Percentiles rank a stretch among this genome's conserved stretches.
phyloP scores from a whole-genome alignment of 2,113 vertebrate species.

The Poeciliopsis occidentalis region DNA sequence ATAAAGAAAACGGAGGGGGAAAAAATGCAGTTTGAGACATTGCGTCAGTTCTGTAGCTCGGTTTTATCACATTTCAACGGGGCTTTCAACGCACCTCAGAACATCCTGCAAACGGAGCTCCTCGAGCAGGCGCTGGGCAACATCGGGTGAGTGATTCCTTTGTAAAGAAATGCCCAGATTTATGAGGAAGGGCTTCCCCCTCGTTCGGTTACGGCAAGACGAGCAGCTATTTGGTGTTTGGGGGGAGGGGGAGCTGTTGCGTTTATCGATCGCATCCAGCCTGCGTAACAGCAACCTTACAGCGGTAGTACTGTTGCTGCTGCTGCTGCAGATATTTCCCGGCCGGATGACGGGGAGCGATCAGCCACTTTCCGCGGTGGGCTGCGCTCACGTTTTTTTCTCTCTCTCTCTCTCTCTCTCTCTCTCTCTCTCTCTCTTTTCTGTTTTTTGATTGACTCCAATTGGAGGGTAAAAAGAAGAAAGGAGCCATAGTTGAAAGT shows the following conservation, averaged over 20 bases:
- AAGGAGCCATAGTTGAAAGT: too few relatives aligned
- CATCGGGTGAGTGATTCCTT: slow-evolving; percentile 90
- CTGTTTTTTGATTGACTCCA: too few relatives aligned
- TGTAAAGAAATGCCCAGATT: slow-evolving; percentile 69
- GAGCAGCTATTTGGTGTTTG: too few relatives aligned
- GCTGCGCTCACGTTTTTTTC: slow-evolving; percentile 3
- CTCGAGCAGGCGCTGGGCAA: slow-evolving; percentile 96
- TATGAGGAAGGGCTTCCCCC: too few relatives aligned
- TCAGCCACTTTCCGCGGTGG: slow-evolving; percentile 51
- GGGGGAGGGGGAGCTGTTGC: too few relatives aligned
- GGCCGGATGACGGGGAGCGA: slow-evolving; percentile 59
- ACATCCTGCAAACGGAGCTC: slow-evolving; percentile 98
- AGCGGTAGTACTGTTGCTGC: slow-evolving; percentile 44
- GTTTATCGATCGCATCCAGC: slow-evolving; percentile 73
- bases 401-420: too few relatives aligned
- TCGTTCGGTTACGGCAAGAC: too few relatives aligned
- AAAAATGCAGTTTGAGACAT: slow-evolving; percentile 99
- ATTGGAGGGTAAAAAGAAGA: too few relatives aligned
- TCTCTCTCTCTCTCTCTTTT: too few relatives aligned
- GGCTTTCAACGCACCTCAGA: slow-evolving; percentile 96
- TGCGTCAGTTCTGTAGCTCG: slow-evolving; percentile 99
- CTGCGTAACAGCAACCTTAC: slow-evolving; percentile 67
- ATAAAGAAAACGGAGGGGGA: too few relatives aligned
- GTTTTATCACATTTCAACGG: slow-evolving; percentile 99
- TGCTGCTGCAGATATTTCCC: slow-evolving; percentile 72